Conservation (phyloP, 2,888 invertebrate species). For the Brachyopa scutellaris region DNA sequence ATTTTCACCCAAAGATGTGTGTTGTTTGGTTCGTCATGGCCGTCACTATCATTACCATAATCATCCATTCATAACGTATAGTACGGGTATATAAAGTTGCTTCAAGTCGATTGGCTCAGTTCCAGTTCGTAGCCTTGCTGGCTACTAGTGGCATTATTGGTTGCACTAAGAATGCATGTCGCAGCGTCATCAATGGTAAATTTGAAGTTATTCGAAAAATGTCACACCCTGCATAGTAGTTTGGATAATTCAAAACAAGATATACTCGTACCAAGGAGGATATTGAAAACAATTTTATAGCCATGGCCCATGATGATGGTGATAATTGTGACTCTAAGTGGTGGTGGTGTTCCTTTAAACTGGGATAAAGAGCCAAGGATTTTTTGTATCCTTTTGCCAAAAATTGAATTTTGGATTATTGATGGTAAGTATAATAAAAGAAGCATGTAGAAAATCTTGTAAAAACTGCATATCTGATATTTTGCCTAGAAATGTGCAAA, state of each 20-base stretch:
- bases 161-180: neutral
- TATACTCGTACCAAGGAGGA: neutral
- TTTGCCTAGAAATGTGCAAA: too few species aligned
- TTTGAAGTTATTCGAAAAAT: constrained; percentile 41
- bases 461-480: too few species aligned
- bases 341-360: too few species aligned
- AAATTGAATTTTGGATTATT: too few species aligned
- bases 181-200: constrained; percentile 20
- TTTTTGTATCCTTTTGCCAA: too few species aligned
- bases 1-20: constrained; percentile 33
- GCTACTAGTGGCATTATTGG: neutral
- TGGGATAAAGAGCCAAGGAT: too few species aligned
- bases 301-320: too few species aligned
- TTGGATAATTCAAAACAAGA: constrained; percentile 1
- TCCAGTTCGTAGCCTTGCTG: neutral
- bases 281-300: too few species aligned
- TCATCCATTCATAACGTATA: constrained; percentile 34
- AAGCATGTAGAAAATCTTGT: too few species aligned
- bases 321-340: too few species aligned
- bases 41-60: constrained; percentile 36
- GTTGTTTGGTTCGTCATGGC: constrained; percentile 1
- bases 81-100: too few species aligned
- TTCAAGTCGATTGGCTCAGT: neutral
- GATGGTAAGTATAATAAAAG: too few species aligned
- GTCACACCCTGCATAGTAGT: constrained; percentile 5